Evolutionary conservation across 2,797 vertebrate species (phyloP).

Genomic region (Peromyscus attwateri): DNA sequence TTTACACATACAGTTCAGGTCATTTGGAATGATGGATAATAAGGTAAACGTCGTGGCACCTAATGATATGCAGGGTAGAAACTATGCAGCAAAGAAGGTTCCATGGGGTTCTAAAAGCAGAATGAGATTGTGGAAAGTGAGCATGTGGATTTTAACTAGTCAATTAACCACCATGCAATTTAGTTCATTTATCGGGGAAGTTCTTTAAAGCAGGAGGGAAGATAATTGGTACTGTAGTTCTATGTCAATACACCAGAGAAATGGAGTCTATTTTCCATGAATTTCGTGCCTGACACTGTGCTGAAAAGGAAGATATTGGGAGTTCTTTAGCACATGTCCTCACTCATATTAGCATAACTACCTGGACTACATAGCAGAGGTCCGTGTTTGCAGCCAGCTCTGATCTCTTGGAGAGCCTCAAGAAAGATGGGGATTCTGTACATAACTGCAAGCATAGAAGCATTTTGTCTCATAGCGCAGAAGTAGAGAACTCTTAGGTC

Average conservation of each 20-base stretch:
- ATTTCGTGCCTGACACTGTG: neutral
- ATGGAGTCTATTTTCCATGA: neutral
- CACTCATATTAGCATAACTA: neutral
- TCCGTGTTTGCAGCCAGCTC: neutral
- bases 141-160: slow-evolving; percentile 35
- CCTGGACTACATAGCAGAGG: neutral
- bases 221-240: neutral
- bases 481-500: neutral
- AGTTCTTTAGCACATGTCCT: neutral
- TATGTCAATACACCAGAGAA: neutral
- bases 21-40: slow-evolving; percentile 59
- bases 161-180: slow-evolving; percentile 2
- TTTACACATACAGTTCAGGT: slow-evolving; percentile 7
- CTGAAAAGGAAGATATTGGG: neutral
- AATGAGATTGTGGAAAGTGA: slow-evolving; percentile 6
- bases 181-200: neutral
- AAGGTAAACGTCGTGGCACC: slow-evolving; percentile 44
- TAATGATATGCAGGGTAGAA: slow-evolving; percentile 33
- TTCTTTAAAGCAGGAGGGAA: neutral
- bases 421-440: neutral
- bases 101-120: neutral
- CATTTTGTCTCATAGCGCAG: neutral
- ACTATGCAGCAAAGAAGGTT: slow-evolving; percentile 4
- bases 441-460: neutral
- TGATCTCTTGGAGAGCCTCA: neutral